Evolutionary conservation across 2,888 invertebrate species (phyloP).

Genomic region (Trissolcus brochymenae): DNA sequence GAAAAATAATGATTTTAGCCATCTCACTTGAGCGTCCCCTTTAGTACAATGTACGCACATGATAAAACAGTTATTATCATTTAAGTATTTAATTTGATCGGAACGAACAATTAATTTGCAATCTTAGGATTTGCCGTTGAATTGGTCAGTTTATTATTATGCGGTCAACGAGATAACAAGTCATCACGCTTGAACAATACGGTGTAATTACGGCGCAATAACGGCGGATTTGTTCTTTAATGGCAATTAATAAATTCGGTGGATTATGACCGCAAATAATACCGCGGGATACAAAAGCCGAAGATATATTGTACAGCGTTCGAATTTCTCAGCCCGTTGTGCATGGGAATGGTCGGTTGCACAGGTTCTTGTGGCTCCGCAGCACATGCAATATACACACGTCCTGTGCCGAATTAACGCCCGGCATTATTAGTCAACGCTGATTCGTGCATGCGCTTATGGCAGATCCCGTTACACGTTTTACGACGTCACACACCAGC

Average conservation of each 20-base stretch:
- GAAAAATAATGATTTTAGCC: too few species aligned
- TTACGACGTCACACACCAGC: conserved; percentile 19
- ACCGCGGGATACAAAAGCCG: conserved; percentile 9
- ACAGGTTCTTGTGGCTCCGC: conserved; percentile 12
- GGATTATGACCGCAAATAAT: conserved; percentile 26
- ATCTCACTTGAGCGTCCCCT: not conserved
- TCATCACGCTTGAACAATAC: conserved; percentile 17
- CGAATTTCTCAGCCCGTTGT: conserved; percentile 23
- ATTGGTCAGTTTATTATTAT: conserved; percentile 13
- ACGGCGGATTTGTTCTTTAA: conserved; percentile 28
- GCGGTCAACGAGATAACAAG: conserved; percentile 16
- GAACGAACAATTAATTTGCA: conserved; percentile 3
- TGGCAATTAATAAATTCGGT: conserved; percentile 31
- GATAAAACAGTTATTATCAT: conserved; percentile 8
- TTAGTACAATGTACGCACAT: too few species aligned
- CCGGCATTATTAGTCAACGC: conserved; percentile 19
- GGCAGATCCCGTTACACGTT: conserved; percentile 29
- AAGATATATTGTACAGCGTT: conserved; percentile 7
- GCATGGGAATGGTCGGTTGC: conserved; percentile 23
- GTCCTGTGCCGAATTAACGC: conserved; percentile 35
- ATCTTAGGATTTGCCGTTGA: not conserved
- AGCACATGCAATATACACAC: conserved; percentile 33
- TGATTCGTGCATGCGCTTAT: conserved; percentile 34
- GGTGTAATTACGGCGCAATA: conserved; percentile 13
- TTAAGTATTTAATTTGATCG: conserved; percentile 3